Evolutionary conservation across 2,888 invertebrate genomes (phyloP), one percentile per base, ranked within the genome.

Genomic region (Leucophora obtusa): DNA sequence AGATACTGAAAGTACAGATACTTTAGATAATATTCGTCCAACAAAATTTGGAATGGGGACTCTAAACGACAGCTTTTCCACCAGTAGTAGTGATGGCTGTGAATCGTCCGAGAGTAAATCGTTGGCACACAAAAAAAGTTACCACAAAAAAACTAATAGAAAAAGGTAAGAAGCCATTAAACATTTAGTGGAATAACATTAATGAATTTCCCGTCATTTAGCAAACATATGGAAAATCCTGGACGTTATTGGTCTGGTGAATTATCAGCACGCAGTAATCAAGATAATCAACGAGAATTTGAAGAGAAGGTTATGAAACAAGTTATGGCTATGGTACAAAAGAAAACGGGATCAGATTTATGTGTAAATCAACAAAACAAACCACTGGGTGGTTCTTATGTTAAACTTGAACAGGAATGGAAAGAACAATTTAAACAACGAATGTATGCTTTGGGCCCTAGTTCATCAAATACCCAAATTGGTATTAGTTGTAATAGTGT

Each of bases 271-370:
- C 93, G 96, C 83, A 95, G 95, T 86, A 97, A 97, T 91, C 96
- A 97, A 89, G 96, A 97, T 89, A 94, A 95, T 85, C 97, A 96
- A 89, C 91, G 97, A 6, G 94, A 96, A 78, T 94, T 93, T 87
- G 96, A 97, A 89, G 96, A 96, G 91, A 93, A 93, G 82, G 93
- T 94, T 0, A 93, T 94, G 83, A 91, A 93, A 65, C 89, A 91
- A 71, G 89, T 90, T n/a, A 83, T 87, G 47, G 83, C 86, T 21
- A 86, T 89, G 83, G 89, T 90, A 21, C 85, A 86, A 43, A 90
- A 90, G 58, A 90, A 89, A 81, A 89, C 87, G 0, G 89, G 87
- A 11, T 85, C 85, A 15, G 90, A 90, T 58, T 85, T 84, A n/a
- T 85, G 82, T 62, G 58, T 86, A 10, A 80, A 83, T 5, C 86